Percentiles rank a stretch among this genome's conserved stretches.
phyloP scores from a whole-genome alignment of 2,797 vertebrate species.

The Myotis daubentonii region DNA sequence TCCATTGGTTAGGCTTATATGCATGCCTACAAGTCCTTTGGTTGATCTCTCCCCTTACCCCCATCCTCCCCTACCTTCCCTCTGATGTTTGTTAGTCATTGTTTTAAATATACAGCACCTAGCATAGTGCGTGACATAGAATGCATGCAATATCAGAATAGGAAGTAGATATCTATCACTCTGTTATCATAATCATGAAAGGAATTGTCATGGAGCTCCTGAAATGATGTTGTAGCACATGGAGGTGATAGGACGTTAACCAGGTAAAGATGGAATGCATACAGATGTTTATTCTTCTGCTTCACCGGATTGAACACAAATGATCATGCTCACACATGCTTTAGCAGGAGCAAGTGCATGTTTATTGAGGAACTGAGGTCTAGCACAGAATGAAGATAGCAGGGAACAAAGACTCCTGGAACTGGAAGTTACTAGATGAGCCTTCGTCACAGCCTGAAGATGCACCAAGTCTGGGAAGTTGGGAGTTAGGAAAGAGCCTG shows the following conservation, averaged over 20 bases:
- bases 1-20: too few relatives aligned
- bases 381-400: not conserved
- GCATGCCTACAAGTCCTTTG: too few relatives aligned
- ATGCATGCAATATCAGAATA: not conserved
- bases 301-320: not conserved
- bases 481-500: not conserved
- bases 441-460: not conserved
- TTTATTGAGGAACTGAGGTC: not conserved
- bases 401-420: not conserved
- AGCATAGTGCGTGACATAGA: not conserved
- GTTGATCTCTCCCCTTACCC: too few relatives aligned
- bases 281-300: not conserved
- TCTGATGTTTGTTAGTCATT: not conserved
- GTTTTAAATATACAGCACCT: conserved; percentile 10
- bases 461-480: not conserved
- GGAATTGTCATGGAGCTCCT: not conserved
- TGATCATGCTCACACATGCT: not conserved
- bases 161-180: not conserved
- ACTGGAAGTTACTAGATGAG: not conserved
- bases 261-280: not conserved
- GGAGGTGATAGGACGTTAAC: not conserved
- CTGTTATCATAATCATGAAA: not conserved
- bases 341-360: not conserved
- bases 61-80: too few relatives aligned
- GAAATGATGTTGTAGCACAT: not conserved